Conservation (phyloP, 2,113 vertebrate species). For the Alexandromys fortis region DNA sequence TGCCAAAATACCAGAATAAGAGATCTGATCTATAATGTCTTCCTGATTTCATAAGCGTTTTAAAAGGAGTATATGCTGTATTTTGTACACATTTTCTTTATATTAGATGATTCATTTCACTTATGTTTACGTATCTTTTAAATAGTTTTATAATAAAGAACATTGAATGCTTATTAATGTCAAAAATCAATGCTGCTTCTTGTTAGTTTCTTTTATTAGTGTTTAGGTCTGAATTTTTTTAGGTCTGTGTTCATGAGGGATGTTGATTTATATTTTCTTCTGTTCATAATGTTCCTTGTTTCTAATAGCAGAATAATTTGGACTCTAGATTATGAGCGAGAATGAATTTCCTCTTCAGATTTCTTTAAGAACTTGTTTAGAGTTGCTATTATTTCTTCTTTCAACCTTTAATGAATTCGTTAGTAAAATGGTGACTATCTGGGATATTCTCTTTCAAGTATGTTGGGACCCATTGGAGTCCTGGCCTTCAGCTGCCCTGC, state of each 20-base stretch:
- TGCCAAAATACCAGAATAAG: neutral
- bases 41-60: neutral
- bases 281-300: neutral
- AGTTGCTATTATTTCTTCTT: neutral
- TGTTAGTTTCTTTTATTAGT: neutral
- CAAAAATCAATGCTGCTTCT: neutral
- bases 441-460: neutral
- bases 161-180: neutral
- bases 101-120: neutral
- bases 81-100: neutral
- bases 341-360: neutral
- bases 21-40: neutral
- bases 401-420: neutral
- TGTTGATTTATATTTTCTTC: neutral
- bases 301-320: neutral
- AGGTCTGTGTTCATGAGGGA: neutral
- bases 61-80: neutral
- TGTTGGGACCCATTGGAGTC: too few relatives aligned
- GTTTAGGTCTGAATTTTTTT: neutral
- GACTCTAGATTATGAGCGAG: neutral
- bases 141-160: neutral
- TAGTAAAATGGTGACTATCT: neutral
- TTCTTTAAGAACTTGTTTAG: neutral
- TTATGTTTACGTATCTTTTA: neutral
- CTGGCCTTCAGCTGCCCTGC: too few relatives aligned